phyloP scores from a whole-genome alignment of 2,888 invertebrate genomes.

The Coremacera marginata region DNA sequence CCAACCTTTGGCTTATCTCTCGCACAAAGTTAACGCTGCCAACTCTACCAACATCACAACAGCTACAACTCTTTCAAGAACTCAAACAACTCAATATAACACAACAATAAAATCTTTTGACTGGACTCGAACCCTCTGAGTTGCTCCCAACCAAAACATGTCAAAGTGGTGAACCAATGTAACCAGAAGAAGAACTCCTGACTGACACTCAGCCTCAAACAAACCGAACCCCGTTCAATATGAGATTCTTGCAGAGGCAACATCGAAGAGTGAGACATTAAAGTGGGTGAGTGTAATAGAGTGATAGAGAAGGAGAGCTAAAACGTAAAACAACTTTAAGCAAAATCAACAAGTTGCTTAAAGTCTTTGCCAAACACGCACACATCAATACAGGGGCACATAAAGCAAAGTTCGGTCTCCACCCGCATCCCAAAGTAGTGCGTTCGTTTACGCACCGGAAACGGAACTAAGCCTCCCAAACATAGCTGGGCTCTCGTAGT shows the following conservation, averaged over 20 bases:
- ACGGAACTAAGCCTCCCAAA: conserved; percentile 2
- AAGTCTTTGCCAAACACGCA: not conserved
- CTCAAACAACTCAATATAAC: not conserved
- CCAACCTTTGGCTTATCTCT: not conserved
- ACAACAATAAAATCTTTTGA: not conserved
- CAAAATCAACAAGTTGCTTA: conserved; percentile 36
- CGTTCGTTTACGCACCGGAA: conserved; percentile 5
- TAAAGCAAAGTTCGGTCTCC: not conserved
- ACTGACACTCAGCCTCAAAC: not conserved
- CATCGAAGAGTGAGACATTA: too few species aligned
- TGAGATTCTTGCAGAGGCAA: not conserved
- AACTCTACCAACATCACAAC: not conserved
- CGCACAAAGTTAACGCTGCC: not conserved
- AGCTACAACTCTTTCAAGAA: not conserved
- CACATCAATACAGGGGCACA: not conserved
- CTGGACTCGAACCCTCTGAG: not conserved
- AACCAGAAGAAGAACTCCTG: conserved; percentile 33
- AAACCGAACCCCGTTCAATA: not conserved
- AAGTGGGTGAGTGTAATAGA: not conserved
- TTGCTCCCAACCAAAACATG: conserved; percentile 41
- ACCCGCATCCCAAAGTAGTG: not conserved
- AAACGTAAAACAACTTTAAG: not conserved
- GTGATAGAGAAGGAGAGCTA: not conserved
- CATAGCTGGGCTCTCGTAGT: conserved; percentile 11
- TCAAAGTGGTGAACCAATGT: conserved; percentile 49